Evolutionary conservation across 2,888 invertebrate species (phyloP), one percentile per base, ranked within the genome.

Genomic region (Meganola albula): DNA sequence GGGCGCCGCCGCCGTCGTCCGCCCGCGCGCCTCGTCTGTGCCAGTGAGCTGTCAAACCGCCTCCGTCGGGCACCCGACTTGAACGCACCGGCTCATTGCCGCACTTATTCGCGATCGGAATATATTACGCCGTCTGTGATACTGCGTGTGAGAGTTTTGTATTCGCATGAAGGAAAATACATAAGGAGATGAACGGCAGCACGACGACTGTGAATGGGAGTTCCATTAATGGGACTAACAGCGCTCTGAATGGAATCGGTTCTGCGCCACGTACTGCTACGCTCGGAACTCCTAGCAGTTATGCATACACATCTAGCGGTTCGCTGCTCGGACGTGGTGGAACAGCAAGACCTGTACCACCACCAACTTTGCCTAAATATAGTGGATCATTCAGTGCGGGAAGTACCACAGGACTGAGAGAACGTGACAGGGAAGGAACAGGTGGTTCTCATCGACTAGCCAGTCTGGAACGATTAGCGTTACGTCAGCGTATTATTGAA

Each of bases 401-500:
- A 27, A 90, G 89, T 50, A 89, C 90, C 33, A 90, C 77, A 74
- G 87, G 87, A 32, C 74, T 89, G 25, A 79, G 91, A 38, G 90
- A 89, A 54, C 87, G 91, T 40, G 91, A 91, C 48, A 70, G 84
- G 42, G 92, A 92, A 62, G 89, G 90, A 53, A 83, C 90, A 44
- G 91, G 92, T 53, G 91, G 92, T 58, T 93, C 93, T 33, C 94
- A 94, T 77, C 87, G 91, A 44, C 87, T 94, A 54, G 92, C 94
- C 33, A 94, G 94, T 69, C 88, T 95, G 45, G 95, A 95, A 76
- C 89, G 94, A 67, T 87, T 95, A 63, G 94, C 94, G 26, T 89
- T 93, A 53, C 88, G 94, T 40, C 94, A 94, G 74, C 91, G 94
- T 66, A 91, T 94, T 59, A 91, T 93, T 64, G 94, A 93, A 65